Conservation (phyloP, 2,797 vertebrate genomes). For the Peromyscus nudipes region DNA sequence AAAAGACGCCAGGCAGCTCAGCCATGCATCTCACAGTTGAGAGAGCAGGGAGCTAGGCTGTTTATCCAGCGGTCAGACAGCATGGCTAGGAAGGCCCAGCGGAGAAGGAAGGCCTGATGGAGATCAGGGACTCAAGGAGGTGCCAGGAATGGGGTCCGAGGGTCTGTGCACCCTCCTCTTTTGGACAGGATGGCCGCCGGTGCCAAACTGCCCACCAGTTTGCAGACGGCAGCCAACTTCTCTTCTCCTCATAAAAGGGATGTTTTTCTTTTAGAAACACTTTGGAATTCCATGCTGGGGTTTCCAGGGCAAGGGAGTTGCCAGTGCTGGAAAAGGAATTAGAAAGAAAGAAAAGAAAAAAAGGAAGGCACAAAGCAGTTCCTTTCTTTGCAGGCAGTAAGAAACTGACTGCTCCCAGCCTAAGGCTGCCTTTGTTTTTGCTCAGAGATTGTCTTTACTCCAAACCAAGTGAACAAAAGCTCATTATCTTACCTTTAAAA, state of each 20-base stretch:
- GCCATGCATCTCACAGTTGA: accelerated
- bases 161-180: slow-evolving; percentile 61
- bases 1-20: accelerated
- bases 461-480: slow-evolving; percentile 87
- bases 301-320: slow-evolving; percentile 89
- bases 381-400: slow-evolving; percentile 78
- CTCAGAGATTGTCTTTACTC: slow-evolving; percentile 86
- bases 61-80: not conserved
- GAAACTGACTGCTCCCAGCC: slow-evolving; percentile 74
- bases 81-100: not conserved
- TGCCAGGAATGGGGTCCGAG: slow-evolving; percentile 73
- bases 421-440: slow-evolving; percentile 82
- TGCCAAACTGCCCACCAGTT: slow-evolving; percentile 82
- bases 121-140: slow-evolving; percentile 50
- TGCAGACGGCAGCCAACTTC: slow-evolving; percentile 75
- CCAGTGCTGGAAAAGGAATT: slow-evolving; percentile 79
- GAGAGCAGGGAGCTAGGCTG: not conserved
- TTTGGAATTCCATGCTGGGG: slow-evolving; percentile 73
- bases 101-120: slow-evolving; percentile 60
- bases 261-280: slow-evolving; percentile 83
- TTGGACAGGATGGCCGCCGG: not conserved
- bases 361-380: slow-evolving; percentile 39
- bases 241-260: slow-evolving; percentile 79
- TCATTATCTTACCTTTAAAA: slow-evolving; percentile 89
- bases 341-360: slow-evolving; percentile 73